Evolutionary conservation across 2,113 vertebrate genomes (phyloP).

Genomic region (Epinephelus lanceolatus): DNA sequence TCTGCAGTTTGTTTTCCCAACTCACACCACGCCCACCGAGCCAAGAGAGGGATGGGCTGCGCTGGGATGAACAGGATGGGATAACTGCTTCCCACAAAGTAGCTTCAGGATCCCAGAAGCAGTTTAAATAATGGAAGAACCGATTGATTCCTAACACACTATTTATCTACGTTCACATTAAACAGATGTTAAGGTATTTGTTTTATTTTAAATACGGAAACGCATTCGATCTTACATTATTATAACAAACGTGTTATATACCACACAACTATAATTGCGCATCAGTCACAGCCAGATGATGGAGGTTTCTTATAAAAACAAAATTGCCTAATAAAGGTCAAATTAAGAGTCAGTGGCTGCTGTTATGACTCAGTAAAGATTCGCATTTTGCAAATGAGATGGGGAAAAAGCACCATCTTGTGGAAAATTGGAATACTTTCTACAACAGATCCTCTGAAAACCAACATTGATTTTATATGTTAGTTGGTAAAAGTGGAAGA

Average conservation of each 20-base stretch:
- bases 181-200: background rate
- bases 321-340: background rate
- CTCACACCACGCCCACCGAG: slow-evolving; percentile 84
- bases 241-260: background rate
- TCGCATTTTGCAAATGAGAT: background rate
- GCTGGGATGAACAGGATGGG: slow-evolving; percentile 64
- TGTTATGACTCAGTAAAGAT: background rate
- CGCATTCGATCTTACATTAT: background rate
- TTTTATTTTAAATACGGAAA: background rate
- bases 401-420: slow-evolving; percentile 70
- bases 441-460: background rate
- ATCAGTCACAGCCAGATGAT: background rate
- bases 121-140: background rate
- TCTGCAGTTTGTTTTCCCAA: slow-evolving; percentile 84
- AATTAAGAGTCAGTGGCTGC: background rate
- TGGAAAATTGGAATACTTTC: slow-evolving; percentile 48
- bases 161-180: background rate
- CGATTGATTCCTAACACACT: background rate
- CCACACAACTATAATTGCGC: no score
- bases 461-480: background rate
- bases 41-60: slow-evolving; percentile 74
- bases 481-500: background rate
- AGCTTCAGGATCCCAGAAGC: background rate
- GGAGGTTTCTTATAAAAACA: background rate
- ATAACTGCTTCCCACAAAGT: slow-evolving; percentile 25